These are phyloP conservation scores for Hydra vulgaris DNA, from an alignment of 30 jellyfish, hydroid and myxozoan species.

Conservation along the genomic window DNA sequence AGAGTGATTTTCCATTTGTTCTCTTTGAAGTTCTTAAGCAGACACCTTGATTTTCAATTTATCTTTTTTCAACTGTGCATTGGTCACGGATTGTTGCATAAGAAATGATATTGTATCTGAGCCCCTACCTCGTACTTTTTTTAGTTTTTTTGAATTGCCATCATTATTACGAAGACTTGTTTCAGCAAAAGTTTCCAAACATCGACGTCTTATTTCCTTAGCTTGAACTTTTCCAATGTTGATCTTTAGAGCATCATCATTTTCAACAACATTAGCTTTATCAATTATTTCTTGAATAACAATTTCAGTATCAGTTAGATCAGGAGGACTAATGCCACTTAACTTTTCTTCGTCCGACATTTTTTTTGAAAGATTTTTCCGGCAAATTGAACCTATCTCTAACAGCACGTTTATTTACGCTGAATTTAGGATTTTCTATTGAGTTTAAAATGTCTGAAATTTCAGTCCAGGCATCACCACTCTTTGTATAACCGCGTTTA, in stretches of 20 bases:
- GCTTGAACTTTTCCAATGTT: slow-evolving; percentile 1
- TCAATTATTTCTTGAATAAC: slow-evolving; percentile 4
- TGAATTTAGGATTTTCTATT: slow-evolving; percentile 9
- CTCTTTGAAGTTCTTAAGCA: no score
- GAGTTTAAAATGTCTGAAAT: slow-evolving; percentile 14
- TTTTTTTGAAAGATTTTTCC: slow-evolving; percentile 5
- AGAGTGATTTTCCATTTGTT: no score
- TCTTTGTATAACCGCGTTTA: slow-evolving; percentile 6
- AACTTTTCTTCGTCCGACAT: slow-evolving; percentile 2
- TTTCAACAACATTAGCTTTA: not conserved
- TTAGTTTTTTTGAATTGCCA: no score
- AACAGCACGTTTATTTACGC: slow-evolving; percentile 17
- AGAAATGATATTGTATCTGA: no score
- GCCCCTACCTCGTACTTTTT: no score
- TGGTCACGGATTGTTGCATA: no score
- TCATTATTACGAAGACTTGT: no score
- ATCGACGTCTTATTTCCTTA: slow-evolving; percentile 1
- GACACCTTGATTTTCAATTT: no score
- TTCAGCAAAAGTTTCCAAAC: slow-evolving; percentile 15
- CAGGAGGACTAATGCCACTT: slow-evolving; percentile 11
- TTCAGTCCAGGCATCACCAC: slow-evolving; percentile 24
- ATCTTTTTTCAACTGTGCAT: no score
- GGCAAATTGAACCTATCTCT: slow-evolving; percentile 16
- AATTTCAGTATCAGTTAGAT: not conserved
- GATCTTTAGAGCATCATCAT: not conserved